Evolutionary conservation across 2,888 invertebrate genomes (phyloP).

Genomic region (Dendrolimus pini): DNA sequence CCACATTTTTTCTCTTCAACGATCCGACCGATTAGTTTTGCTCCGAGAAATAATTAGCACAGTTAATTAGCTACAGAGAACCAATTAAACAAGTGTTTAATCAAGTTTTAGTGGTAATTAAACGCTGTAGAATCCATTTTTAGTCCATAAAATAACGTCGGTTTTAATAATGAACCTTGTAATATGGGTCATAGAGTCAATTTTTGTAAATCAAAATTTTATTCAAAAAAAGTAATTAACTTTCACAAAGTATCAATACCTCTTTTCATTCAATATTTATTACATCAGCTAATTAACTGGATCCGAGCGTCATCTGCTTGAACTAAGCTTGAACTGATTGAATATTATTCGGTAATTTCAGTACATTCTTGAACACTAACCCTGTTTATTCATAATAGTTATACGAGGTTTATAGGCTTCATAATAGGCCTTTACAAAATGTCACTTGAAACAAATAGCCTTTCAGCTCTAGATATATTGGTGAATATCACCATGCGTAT

Average conservation of each 20-base stretch:
- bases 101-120: slow-evolving; percentile 51
- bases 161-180: not conserved
- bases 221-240: too few species aligned
- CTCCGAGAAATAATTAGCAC: slow-evolving; percentile 35
- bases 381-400: too few species aligned
- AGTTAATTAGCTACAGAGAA: slow-evolving; percentile 39
- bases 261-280: not conserved
- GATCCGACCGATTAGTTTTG: slow-evolving; percentile 24
- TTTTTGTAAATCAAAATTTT: not conserved
- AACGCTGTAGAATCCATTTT: slow-evolving; percentile 19
- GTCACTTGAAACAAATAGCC: too few species aligned
- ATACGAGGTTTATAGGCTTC: too few species aligned
- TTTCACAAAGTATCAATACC: too few species aligned
- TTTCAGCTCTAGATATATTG: too few species aligned
- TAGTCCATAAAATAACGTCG: not conserved
- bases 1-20: slow-evolving; percentile 9
- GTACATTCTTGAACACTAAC: too few species aligned
- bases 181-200: not conserved
- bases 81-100: slow-evolving; percentile 51
- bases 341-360: too few species aligned
- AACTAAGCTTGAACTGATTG: too few species aligned
- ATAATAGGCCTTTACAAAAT: too few species aligned
- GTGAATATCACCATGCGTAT: too few species aligned
- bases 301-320: too few species aligned
- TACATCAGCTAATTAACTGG: not conserved